phyloP scores from a whole-genome alignment of 2,797 vertebrate genomes.

The Mormyrus hasselquistii region DNA sequence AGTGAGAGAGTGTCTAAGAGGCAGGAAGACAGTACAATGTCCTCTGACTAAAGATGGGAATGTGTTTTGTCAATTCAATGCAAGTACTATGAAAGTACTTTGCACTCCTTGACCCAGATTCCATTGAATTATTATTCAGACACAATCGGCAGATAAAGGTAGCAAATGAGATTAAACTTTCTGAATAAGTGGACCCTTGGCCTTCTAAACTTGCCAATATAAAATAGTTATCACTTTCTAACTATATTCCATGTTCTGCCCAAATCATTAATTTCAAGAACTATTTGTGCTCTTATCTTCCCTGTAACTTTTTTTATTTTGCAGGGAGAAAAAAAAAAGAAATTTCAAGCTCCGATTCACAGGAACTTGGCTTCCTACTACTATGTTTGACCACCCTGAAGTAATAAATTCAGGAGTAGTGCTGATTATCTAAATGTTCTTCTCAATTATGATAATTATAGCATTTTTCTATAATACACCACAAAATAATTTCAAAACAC shows the following conservation, averaged over 20 bases:
- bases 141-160: neutral
- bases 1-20: neutral
- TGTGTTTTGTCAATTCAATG: neutral
- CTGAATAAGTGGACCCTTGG: neutral
- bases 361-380: neutral
- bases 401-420: neutral
- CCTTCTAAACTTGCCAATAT: neutral
- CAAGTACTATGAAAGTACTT: neutral
- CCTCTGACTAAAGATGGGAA: neutral
- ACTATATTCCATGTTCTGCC: neutral
- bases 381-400: neutral
- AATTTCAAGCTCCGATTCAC: neutral
- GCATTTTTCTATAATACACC: neutral
- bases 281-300: neutral
- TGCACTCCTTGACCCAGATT: neutral
- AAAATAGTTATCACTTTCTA: neutral
- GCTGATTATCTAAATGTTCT: neutral
- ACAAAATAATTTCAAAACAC: neutral
- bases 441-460: neutral
- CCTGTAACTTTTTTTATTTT: neutral
- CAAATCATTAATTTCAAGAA: neutral
- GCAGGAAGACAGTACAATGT: neutral
- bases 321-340: neutral
- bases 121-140: neutral
- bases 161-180: constrained; percentile 1